Conservation (phyloP, 2,797 vertebrate species). For the Alauda arvensis region DNA sequence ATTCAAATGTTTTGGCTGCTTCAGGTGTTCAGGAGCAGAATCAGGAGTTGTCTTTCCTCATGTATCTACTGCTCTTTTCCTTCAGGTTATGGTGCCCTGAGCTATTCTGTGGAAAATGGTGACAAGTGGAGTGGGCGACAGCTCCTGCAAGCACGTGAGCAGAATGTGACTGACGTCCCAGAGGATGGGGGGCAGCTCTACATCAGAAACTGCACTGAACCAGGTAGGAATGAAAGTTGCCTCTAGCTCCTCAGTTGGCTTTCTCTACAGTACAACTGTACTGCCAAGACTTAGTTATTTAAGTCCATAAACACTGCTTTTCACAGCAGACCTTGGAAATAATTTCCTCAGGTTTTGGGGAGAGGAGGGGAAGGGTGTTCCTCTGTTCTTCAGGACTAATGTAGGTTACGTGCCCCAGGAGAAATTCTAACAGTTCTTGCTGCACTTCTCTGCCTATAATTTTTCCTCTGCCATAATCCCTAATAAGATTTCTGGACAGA, state of each 20-base stretch:
- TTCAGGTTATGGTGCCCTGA: constrained; percentile 73
- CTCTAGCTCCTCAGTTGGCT: background rate
- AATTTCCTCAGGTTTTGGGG: background rate
- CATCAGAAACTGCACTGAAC: constrained; percentile 85
- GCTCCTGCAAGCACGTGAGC: constrained; percentile 77
- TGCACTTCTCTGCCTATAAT: background rate
- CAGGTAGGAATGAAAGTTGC: constrained; percentile 73
- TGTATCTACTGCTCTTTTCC: background rate
- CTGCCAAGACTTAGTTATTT: background rate
- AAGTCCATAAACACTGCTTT: background rate
- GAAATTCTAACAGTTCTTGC: background rate
- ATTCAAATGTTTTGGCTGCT: background rate
- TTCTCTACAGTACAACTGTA: background rate
- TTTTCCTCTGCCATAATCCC: background rate
- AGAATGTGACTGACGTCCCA: constrained; percentile 69
- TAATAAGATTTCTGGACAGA: constrained; percentile 12
- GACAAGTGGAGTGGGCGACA: constrained; percentile 77
- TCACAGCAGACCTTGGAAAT: background rate
- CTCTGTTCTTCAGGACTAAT: background rate
- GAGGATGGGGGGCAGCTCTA: constrained; percentile 56
- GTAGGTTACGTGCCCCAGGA: background rate
- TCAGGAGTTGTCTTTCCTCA: background rate
- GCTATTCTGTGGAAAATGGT: constrained; percentile 56
- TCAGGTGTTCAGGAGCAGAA: background rate
- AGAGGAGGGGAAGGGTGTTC: background rate